Evolutionary conservation across 2,797 vertebrate genomes (phyloP), one percentile per base, ranked within the genome.

Genomic region (Tamandua tetradactyla): DNA sequence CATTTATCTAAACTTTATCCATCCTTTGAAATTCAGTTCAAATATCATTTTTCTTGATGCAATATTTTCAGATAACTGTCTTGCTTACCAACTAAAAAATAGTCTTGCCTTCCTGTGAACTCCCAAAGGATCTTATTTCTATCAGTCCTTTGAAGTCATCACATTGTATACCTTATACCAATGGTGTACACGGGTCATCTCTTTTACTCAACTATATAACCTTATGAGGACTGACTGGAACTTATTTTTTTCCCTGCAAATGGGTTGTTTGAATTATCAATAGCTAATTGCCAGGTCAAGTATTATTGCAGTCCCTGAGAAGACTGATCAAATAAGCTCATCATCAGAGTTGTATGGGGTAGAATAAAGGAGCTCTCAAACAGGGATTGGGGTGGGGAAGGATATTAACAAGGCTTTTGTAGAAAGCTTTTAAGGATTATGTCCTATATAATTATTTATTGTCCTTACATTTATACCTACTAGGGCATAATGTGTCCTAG

Each of bases 361-460:
- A 69, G 55, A 86, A 72, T 30, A 30, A 86, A 49, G 18, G n/a
- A 20, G 23, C 18, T 37, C 1, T 37, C 35, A 62, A 71, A 5
- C 0, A 64, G 32, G 9, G 10, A n/a, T 1, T 61, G 27, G 71
- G 20, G 64, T 20, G 7, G 20, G 12, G 32, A 80, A 93, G 13
- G 22, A 20, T 27, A 20, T 27, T 81, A 68, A 69, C 10, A 37
- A 40, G 27, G 64, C 47, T 66, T 86, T 61, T n/a, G 13, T 25
- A 74, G 47, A 71, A 89, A 86, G 61, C 25, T 18, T 68, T 85
- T 85, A 44, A 76, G 27, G 23, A 64, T 75, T 92, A 57, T 94
- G 59, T 86, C 32, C 27, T 79, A 66, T 32, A 9, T 59, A 52
- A 61, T 61, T 66, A 66, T 22, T 88, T 37, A n/a, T 12, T n/a